phyloP scores from a whole-genome alignment of 2,888 invertebrate genomes.

The Drosophila affinis region DNA sequence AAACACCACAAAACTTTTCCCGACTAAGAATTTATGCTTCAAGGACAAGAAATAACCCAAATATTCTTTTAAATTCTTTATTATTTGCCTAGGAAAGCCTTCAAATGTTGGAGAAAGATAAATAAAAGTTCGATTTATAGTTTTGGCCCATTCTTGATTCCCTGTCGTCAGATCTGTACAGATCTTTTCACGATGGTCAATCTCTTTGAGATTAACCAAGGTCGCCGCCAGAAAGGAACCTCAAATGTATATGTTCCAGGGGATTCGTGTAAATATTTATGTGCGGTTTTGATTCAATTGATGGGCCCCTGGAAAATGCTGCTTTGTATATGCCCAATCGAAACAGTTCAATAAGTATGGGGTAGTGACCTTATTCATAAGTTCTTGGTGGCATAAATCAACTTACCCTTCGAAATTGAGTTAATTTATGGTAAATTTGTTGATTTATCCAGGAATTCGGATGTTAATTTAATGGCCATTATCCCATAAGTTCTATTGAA shows the following conservation, averaged over 20 bases:
- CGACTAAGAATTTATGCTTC: not conserved
- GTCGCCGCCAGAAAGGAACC: slow-evolving; percentile 21
- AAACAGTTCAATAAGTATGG: not conserved
- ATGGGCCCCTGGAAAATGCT: slow-evolving; percentile 24
- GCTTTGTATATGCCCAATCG: not conserved
- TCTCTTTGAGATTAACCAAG: slow-evolving; percentile 48
- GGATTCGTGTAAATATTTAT: slow-evolving; percentile 60
- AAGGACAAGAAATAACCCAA: not conserved
- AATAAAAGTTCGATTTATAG: slow-evolving; percentile 7
- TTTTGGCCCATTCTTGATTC: slow-evolving; percentile 11
- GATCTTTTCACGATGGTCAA: slow-evolving; percentile 33
- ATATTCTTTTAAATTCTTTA: not conserved
- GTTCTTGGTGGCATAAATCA: not conserved
- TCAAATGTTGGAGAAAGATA: not conserved
- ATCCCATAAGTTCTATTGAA: slow-evolving; percentile 24
- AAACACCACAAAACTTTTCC: not conserved
- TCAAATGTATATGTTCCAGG: slow-evolving; percentile 16
- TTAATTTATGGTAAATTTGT: not conserved
- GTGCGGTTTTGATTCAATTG: slow-evolving; percentile 42
- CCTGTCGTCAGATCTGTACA: slow-evolving; percentile 4
- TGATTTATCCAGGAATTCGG: not conserved
- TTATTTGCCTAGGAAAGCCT: slow-evolving; percentile 6
- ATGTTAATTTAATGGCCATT: slow-evolving; percentile 1
- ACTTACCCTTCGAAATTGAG: not conserved
- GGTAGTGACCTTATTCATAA: not conserved